A percentile compares a stretch with the other conserved stretches of the same genome.
phyloP scores from a whole-genome alignment of 2,888 invertebrate species.

The Rosalia funebris region DNA sequence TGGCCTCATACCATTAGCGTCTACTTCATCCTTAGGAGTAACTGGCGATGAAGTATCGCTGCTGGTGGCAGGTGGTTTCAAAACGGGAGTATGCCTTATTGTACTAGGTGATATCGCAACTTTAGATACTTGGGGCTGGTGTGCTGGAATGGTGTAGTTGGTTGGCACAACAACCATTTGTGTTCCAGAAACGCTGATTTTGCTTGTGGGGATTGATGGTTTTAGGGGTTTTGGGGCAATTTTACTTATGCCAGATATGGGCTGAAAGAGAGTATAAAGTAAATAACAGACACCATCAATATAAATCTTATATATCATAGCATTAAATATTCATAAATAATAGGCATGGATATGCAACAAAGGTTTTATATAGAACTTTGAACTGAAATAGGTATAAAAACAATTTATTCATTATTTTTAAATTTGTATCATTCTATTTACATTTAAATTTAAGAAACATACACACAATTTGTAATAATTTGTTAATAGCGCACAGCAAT shows the following conservation, averaged over 20 bases:
- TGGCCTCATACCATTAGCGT: slow-evolving; percentile 69
- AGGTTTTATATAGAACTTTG: too few species aligned
- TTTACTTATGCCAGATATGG: slow-evolving; percentile 31
- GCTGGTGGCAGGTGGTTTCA: slow-evolving; percentile 23
- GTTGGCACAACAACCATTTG: slow-evolving; percentile 70
- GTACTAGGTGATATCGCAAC: slow-evolving; percentile 40
- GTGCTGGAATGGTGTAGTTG: slow-evolving; percentile 15
- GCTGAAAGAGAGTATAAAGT: slow-evolving; percentile 14
- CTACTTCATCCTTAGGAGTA: slow-evolving; percentile 36
- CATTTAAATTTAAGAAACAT: too few species aligned
- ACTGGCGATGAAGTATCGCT: slow-evolving; percentile 24
- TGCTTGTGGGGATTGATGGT: slow-evolving; percentile 40
- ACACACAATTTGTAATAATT: too few species aligned
- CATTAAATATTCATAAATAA: too few species aligned
- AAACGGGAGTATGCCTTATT: slow-evolving; percentile 29
- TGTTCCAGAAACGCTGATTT: slow-evolving; percentile 53
- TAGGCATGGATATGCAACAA: too few species aligned
- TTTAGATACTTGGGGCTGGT: slow-evolving; percentile 37
- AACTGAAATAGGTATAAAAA: too few species aligned
- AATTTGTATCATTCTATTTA: too few species aligned
- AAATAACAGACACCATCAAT: too few species aligned
- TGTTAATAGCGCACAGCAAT: too few species aligned
- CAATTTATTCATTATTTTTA: too few species aligned
- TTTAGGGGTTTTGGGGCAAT: slow-evolving; percentile 51
- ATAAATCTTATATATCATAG: too few species aligned